A percentile compares a stretch with the other conserved stretches of the same genome.
Evolutionary conservation across 2,797 vertebrate species (phyloP).

Genomic region (Trichosurus vulpecula): DNA sequence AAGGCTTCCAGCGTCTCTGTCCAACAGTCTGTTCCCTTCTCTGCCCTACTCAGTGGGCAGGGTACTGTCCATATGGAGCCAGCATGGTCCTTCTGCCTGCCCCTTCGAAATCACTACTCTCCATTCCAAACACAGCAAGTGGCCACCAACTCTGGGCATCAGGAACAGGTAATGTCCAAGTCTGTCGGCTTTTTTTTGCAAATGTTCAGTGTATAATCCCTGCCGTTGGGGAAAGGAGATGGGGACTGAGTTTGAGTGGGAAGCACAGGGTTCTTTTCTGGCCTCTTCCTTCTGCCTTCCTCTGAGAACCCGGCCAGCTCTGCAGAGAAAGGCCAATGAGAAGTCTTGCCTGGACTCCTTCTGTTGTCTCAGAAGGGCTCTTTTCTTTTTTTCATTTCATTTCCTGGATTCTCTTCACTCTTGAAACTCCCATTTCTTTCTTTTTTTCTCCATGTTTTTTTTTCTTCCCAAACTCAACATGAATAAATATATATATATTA

Average conservation of each 20-base stretch:
- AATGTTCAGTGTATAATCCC: conserved; percentile 52
- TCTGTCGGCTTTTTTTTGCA: conserved; percentile 50
- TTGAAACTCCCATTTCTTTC: conserved; percentile 24
- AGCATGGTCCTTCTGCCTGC: conserved; percentile 81
- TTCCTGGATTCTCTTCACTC: conserved; percentile 31
- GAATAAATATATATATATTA: not conserved
- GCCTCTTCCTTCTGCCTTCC: not conserved
- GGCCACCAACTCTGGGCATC: conserved; percentile 82
- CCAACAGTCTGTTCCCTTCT: conserved; percentile 81
- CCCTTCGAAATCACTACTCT: conserved; percentile 86
- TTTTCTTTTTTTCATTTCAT: conserved; percentile 10
- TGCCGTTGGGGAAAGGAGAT: conserved; percentile 59
- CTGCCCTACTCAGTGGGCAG: conserved; percentile 85
- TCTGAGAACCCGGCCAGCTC: conserved; percentile 38
- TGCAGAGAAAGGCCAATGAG: conserved; percentile 47
- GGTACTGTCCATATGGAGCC: conserved; percentile 82
- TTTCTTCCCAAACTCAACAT: not conserved
- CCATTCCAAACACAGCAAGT: conserved; percentile 77
- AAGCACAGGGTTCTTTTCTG: conserved; percentile 13
- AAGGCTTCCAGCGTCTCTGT: conserved; percentile 66
- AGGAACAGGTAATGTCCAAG: conserved; percentile 89
- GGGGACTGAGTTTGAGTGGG: conserved; percentile 9
- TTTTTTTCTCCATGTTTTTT: conserved; percentile 28
- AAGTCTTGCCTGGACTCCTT: not conserved
- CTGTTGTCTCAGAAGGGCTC: not conserved